phyloP scores from a whole-genome alignment of 2,113 vertebrate species.

The Sinocyclocheilus grahami region DNA sequence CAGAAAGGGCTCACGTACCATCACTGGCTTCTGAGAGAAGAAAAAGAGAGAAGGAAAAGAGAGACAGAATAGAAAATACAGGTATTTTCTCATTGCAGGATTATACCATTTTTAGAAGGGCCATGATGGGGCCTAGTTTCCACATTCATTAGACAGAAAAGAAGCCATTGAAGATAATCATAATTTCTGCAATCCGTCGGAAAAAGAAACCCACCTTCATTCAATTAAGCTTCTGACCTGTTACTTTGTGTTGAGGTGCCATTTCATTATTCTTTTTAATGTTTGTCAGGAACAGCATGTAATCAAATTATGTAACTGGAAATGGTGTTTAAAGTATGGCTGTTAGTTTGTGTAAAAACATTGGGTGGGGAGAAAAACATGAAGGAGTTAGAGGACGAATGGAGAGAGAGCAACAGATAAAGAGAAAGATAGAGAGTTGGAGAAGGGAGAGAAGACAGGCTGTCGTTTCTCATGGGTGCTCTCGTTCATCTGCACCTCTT shows the following conservation, averaged over 20 bases:
- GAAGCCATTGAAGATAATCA: neutral
- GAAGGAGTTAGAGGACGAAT: constrained; percentile 57
- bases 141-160: neutral
- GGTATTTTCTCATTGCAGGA: neutral
- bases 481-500: constrained; percentile 35
- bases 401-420: neutral
- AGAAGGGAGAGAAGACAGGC: constrained; percentile 20
- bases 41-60: no score
- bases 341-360: constrained; percentile 19
- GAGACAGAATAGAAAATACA: neutral
- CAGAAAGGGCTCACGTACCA: neutral
- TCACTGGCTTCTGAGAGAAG: neutral
- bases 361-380: neutral
- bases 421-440: neutral
- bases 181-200: neutral
- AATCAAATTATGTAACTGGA: neutral
- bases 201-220: neutral
- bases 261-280: neutral
- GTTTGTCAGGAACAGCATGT: neutral
- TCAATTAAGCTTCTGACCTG: neutral
- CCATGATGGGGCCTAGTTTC: neutral
- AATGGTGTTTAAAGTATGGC: neutral
- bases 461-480: constrained; percentile 33
- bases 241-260: neutral
- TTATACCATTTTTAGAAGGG: neutral